A percentile compares a stretch with the other conserved stretches of the same genome.
Conservation (phyloP, 2,797 vertebrate species). For the Pseudopleuronectes americanus region DNA sequence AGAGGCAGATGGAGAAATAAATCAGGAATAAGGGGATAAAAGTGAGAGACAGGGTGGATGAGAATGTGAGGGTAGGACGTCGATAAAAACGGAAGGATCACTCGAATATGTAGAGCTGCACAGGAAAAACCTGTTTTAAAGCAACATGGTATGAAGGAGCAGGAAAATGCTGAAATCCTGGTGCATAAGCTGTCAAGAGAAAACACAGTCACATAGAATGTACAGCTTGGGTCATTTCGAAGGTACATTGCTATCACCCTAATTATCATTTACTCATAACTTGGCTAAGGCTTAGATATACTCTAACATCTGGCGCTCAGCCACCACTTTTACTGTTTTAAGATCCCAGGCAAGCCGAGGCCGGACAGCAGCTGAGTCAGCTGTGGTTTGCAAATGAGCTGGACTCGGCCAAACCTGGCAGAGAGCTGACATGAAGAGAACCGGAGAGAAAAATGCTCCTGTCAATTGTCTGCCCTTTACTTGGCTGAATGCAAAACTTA, state of each 20-base stretch:
- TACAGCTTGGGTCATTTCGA: slow-evolving; percentile 31
- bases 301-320: slow-evolving; percentile 55
- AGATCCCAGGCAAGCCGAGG: slow-evolving; percentile 41
- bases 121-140: slow-evolving; percentile 13
- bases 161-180: slow-evolving; percentile 20
- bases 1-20: slow-evolving; percentile 19
- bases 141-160: not conserved
- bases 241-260: slow-evolving; percentile 44
- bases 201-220: slow-evolving; percentile 25
- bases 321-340: slow-evolving; percentile 58
- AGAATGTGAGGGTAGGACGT: slow-evolving; percentile 4
- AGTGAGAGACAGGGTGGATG: slow-evolving; percentile 25
- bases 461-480: slow-evolving; percentile 32
- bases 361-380: slow-evolving; percentile 69
- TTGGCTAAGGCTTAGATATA: slow-evolving; percentile 40
- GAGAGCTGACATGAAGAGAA: slow-evolving; percentile 48
- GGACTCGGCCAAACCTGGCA: slow-evolving; percentile 40
- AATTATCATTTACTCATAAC: slow-evolving; percentile 67
- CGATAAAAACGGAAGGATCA: not conserved
- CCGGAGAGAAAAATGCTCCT: slow-evolving; percentile 27
- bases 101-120: slow-evolving; percentile 13
- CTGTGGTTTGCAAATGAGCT: slow-evolving; percentile 51
- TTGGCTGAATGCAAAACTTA: slow-evolving; percentile 12
- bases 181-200: slow-evolving; percentile 20
- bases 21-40: slow-evolving; percentile 32